Base-by-base conservation (phyloP, 2,888 invertebrate genomes). In the Leptinotarsa peninsularis region DNA sequence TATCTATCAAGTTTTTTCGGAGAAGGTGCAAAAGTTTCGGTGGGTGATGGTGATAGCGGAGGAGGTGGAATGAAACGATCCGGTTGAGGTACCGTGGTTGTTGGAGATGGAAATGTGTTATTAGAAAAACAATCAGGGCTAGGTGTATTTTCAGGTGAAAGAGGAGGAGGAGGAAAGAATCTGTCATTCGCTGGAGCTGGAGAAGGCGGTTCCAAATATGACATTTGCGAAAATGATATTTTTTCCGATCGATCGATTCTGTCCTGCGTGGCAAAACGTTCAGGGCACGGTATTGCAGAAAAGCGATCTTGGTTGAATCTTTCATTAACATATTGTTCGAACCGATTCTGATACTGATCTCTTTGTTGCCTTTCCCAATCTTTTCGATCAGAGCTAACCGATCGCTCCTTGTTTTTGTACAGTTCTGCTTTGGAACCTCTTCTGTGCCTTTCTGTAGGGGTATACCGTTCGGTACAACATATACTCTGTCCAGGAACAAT, bases 81-180 rank as follows among this genome's bases (percentile, higher is more conserved):
- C 87, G 91, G 89, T 86, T 91, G 86, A 86, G 90, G 90, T 79
- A 87, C 87, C 77, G 88, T 86, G 69, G 85, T 83, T 49, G 87
- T 87, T n/a, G 89, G 91, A 79, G 91, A 90, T 54, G 89, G 87
- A 80, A 88, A 87, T 18, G 87, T 85, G 76, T 87, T 90, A 88
- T 88, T 91, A 87, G 90, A 89, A 88, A 89, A 91, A 88, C 90
- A 91, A 88, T 91, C 92, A 87, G 90, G 91, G 89, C 91, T 89
- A 56, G 84, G 92, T 52, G 82, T 77, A 58, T 77, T 76, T 14
- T 78, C 80, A 63, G 76, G 83, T 84, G 92, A 92, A 83, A 93
- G 88, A 85, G 92, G 92, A 83, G 93, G 92, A 83, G 89, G 89
- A 68, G 92, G 92, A 23, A 79, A 78, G 69, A 80, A 79, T 23